Evolutionary conservation across 2,113 vertebrate species (phyloP).

Genomic region (Coturnix japonica): DNA sequence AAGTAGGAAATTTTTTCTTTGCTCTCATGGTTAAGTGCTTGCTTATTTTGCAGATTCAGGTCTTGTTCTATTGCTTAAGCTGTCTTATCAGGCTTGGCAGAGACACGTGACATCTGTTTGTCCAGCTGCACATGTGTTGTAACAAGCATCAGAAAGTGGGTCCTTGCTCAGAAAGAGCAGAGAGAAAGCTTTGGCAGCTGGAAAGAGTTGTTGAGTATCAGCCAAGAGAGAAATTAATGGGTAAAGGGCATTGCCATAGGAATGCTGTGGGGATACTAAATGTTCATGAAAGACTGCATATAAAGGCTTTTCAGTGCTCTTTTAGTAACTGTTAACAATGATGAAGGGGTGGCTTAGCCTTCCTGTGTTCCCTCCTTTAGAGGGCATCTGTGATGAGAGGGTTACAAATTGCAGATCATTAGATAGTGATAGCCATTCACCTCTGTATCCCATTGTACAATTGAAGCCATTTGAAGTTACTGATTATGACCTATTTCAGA

Average conservation of each 20-base stretch:
- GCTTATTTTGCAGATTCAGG: not conserved
- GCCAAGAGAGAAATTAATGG: not conserved
- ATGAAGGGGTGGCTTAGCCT: not conserved
- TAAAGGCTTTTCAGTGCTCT: not conserved
- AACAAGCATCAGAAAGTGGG: not conserved
- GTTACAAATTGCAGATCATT: not conserved
- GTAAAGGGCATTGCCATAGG: not conserved
- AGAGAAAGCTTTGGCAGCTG: not conserved
- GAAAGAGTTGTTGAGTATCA: not conserved
- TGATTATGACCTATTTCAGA: not conserved
- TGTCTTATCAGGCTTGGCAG: not conserved
- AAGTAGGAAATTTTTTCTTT: not conserved
- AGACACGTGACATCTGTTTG: not conserved
- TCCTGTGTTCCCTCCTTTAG: not conserved
- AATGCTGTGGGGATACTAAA: not conserved
- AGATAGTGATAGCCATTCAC: not conserved
- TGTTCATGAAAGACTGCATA: not conserved
- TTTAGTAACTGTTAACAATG: not conserved
- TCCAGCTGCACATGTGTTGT: not conserved
- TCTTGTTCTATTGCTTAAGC: not conserved
- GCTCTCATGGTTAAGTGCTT: not conserved
- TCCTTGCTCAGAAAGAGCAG: not conserved
- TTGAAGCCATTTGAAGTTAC: not conserved
- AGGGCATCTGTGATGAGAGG: not conserved
- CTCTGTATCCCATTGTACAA: not conserved